Base-by-base conservation (phyloP, 2,888 invertebrate genomes). In the Seira ritae region DNA sequence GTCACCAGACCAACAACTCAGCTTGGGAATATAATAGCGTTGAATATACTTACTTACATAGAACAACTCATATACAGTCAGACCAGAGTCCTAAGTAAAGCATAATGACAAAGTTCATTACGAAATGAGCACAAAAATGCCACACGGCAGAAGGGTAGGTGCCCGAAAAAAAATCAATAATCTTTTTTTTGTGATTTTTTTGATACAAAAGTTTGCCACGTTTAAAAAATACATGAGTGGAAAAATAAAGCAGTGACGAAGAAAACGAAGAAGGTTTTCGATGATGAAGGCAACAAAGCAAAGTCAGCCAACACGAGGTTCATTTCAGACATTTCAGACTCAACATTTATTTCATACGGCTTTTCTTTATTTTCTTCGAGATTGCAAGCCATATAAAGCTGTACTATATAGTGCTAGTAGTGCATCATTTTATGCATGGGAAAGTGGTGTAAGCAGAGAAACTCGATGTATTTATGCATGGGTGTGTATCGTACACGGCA, bases 41-140 rank as follows among this genome's bases (percentile, higher is more conserved):
- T 31, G n/a, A n/a, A n/a, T n/a, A n/a, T 31, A 4, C 8, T 31
- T 31, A 31, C 31, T 31, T 31, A 31, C 31, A 4, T 8, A 31
- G 31, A 31, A 31, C 31, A 31, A 31, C n/a, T n/a, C n/a, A n/a
- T n/a, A n/a, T n/a, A n/a, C n/a, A n/a, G 31, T 31, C 31, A 31
- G 31, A 31, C 31, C 8, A 70, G 42, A 42, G 50, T 50, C 19
- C 70, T 17, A 73, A 19, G 50, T 69, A 69, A 73, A 80, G 74
- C 62, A 68, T 70, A 81, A 81, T 81, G 81, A 72, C 76, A 81
- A 81, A 81, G 81, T 81, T 81, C 74, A 81, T 81, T 81, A 81
- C 76, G 55, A 70, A 81, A 81, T 81, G 76, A 81, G 81, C 20
- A 55, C 65, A 55, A 42, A 81, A 81, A 80, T 80, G 80, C 75